Conservation (phyloP, 1,140 invertebrate genomes). For the Drosophila hydei region DNA sequence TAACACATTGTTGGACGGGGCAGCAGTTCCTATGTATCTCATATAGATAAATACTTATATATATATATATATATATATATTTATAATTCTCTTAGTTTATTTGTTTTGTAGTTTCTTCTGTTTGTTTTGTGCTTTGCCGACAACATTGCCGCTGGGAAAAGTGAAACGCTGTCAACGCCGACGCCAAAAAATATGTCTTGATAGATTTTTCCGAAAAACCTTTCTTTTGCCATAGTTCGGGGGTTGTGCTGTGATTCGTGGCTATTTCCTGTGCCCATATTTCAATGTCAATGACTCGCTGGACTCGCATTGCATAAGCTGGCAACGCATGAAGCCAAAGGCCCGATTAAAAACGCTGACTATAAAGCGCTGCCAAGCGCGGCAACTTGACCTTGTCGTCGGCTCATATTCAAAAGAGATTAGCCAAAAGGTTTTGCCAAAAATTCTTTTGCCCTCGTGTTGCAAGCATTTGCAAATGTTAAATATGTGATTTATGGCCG, state of each 20-base stretch:
- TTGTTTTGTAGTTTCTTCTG: background rate
- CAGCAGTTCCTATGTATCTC: slow-evolving; percentile 16
- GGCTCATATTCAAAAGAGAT: slow-evolving; percentile 55
- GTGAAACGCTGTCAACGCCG: slow-evolving; percentile 43
- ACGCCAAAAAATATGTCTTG: slow-evolving; percentile 30
- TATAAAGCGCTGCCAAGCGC: background rate
- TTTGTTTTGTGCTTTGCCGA: slow-evolving; percentile 35
- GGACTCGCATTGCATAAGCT: slow-evolving; percentile 35
- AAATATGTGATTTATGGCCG: slow-evolving; percentile 46
- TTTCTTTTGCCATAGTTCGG: slow-evolving; percentile 9
- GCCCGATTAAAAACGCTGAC: slow-evolving; percentile 1
- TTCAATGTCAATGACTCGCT: slow-evolving; percentile 40
- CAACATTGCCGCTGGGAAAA: slow-evolving; percentile 45
- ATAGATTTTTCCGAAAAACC: background rate
- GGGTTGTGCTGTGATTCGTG: slow-evolving; percentile 27
- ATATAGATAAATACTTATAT: slow-evolving; percentile 25
- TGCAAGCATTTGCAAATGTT: slow-evolving; percentile 33
- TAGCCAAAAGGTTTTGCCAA: slow-evolving; percentile 43
- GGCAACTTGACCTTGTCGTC: slow-evolving; percentile 37
- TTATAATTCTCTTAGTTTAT: slow-evolving; percentile 30
- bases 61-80: background rate
- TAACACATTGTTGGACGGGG: slow-evolving; percentile 59
- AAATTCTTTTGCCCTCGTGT: slow-evolving; percentile 26
- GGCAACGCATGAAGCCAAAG: slow-evolving; percentile 5
- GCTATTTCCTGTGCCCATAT: slow-evolving; percentile 22